Conservation (phyloP, 2,113 vertebrate species). For the Arenaria interpres region DNA sequence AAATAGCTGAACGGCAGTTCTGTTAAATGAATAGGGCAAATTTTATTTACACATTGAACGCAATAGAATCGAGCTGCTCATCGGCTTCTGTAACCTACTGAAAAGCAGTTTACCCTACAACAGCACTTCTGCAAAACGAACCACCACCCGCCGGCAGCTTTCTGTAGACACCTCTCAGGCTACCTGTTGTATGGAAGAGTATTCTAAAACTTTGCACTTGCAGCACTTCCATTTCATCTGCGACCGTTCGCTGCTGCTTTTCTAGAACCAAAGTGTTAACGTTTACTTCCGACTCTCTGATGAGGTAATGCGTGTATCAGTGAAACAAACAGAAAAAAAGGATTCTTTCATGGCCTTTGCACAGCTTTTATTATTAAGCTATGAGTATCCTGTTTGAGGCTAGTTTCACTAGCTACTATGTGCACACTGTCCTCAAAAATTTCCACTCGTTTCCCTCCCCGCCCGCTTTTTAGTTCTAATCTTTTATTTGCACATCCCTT, state of each 20-base stretch:
- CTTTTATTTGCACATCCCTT: conserved; percentile 92
- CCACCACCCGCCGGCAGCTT: conserved; percentile 25
- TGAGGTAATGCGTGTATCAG: conserved; percentile 86
- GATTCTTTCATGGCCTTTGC: conserved; percentile 80
- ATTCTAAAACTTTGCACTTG: conserved; percentile 7
- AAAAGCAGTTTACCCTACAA: conserved; percentile 65
- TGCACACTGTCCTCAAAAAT: conserved; percentile 77
- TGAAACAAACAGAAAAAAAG: conserved; percentile 78
- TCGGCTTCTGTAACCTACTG: conserved; percentile 51
- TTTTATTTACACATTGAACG: conserved; percentile 78
- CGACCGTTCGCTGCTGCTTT: conserved; percentile 30
- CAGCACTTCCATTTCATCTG: conserved; percentile 43
- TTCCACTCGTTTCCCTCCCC: conserved; percentile 78
- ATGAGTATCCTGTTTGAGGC: conserved; percentile 78
- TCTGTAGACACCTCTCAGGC: conserved; percentile 48
- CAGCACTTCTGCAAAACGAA: conserved; percentile 41
- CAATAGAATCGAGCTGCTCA: conserved; percentile 48
- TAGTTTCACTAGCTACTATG: conserved; percentile 82
- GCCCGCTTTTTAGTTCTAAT: conserved; percentile 69
- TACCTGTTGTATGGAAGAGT: conserved; percentile 37
- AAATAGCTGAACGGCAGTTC: conserved; percentile 61
- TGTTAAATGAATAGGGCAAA: conserved; percentile 56
- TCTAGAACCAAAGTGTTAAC: conserved; percentile 53
- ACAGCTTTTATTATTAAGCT: conserved; percentile 84
- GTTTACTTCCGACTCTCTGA: conserved; percentile 73